These are phyloP conservation scores for Thelaira solivaga DNA, from an alignment of 2,888 invertebrate species.

Conservation along the genomic window DNA sequence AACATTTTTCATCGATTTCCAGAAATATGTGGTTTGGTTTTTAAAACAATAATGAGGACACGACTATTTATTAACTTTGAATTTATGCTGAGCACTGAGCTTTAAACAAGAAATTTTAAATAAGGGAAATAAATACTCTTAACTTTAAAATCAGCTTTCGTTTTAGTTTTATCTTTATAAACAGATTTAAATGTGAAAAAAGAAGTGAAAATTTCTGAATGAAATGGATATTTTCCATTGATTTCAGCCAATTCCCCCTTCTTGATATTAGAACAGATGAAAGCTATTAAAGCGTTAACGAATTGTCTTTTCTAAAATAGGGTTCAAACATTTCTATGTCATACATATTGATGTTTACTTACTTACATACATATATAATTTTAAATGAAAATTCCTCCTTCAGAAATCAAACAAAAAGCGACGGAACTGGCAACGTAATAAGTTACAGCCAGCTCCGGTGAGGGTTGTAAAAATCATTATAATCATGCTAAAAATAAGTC, in stretches of 20 bases:
- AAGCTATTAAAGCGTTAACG: conserved; percentile 47
- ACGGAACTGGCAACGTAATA: conserved; percentile 65
- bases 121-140: too few species aligned
- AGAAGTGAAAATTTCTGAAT: too few species aligned
- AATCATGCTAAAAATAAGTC: conserved; percentile 65
- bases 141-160: neutral
- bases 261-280: conserved; percentile 21
- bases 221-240: conserved; percentile 3
- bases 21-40: too few species aligned
- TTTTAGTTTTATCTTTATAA: neutral
- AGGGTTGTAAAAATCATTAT: conserved; percentile 72
- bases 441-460: conserved; percentile 67
- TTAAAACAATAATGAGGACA: too few species aligned
- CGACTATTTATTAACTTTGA: too few species aligned
- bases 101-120: too few species aligned
- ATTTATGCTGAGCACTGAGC: too few species aligned
- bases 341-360: conserved; percentile 46
- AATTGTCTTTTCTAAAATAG: conserved; percentile 45
- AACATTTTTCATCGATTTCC: too few species aligned
- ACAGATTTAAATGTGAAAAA: neutral
- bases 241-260: conserved; percentile 42
- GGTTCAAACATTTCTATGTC: conserved; percentile 24
- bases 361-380: too few species aligned
- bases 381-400: conserved; percentile 1
- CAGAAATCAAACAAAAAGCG: neutral